A percentile compares a stretch with the other conserved stretches of the same genome.
These are phyloP conservation scores for Merops nubicus DNA, from an alignment of 2,113 vertebrate genomes.

Conservation along the genomic window DNA sequence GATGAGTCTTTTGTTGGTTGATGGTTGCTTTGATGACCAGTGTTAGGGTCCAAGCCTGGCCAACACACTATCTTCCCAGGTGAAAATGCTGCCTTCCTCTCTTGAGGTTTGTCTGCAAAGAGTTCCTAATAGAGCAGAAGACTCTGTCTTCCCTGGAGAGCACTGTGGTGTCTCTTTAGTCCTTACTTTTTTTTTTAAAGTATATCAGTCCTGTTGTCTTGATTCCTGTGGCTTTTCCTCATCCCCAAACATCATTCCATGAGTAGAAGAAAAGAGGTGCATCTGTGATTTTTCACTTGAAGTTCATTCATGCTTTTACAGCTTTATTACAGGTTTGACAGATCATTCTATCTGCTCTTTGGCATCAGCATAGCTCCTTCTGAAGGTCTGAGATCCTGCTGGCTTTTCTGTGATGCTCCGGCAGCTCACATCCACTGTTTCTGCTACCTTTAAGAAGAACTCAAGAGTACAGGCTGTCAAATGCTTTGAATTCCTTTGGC, in stretches of 20 bases:
- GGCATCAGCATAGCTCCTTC: neutral
- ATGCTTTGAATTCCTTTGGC: neutral
- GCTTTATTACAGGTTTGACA: neutral
- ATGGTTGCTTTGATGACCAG: neutral
- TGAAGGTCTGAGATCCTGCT: neutral
- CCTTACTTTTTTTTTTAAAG: neutral
- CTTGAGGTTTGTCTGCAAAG: neutral
- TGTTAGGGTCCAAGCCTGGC: slow-evolving; percentile 19
- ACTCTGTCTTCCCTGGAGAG: neutral
- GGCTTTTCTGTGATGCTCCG: neutral
- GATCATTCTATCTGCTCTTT: neutral
- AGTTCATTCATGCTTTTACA: neutral
- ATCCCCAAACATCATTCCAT: neutral
- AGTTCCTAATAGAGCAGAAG: neutral
- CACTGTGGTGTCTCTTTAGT: neutral
- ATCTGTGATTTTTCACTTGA: neutral
- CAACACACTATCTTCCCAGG: neutral
- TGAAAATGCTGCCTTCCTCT: neutral
- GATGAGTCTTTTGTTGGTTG: neutral
- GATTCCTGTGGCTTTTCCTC: neutral
- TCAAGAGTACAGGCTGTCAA: neutral
- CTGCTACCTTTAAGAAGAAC: neutral
- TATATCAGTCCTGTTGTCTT: neutral
- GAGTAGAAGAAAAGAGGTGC: neutral
- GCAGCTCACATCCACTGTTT: neutral